Evolutionary conservation across 2,888 invertebrate species (phyloP).

Genomic region (Tenthredo mesomela): DNA sequence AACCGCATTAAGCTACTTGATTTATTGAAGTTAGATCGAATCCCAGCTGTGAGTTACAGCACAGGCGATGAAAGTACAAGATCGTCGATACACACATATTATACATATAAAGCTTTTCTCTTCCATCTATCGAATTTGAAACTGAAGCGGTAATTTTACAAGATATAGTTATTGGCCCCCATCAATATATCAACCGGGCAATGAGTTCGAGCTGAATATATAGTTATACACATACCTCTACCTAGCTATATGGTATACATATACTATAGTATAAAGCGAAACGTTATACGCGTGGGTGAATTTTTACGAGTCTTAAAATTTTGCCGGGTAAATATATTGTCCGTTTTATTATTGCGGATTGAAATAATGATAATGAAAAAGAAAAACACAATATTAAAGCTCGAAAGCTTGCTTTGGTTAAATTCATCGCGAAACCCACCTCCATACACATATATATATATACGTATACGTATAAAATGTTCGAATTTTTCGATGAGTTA

Average conservation of each 20-base stretch:
- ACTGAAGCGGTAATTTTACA: slow-evolving; percentile 56
- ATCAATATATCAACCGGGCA: slow-evolving; percentile 66
- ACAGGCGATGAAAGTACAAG: neutral
- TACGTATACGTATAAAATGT: neutral
- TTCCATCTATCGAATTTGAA: slow-evolving; percentile 32
- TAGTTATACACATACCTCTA: neutral
- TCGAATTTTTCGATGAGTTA: slow-evolving; percentile 50
- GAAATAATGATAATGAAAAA: neutral
- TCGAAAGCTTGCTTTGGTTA: neutral
- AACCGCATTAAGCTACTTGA: neutral
- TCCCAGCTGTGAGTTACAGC: slow-evolving; percentile 14
- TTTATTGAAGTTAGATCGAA: neutral
- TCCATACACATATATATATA: neutral
- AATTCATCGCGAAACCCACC: neutral
- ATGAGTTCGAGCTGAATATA: slow-evolving; percentile 60
- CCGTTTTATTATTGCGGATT: neutral
- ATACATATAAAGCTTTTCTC: neutral
- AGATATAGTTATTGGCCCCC: slow-evolving; percentile 65
- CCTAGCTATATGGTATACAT: neutral
- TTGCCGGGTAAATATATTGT: slow-evolving; percentile 23
- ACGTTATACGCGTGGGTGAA: slow-evolving; percentile 48
- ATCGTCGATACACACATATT: neutral
- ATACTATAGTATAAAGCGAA: neutral
- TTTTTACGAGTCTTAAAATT: slow-evolving; percentile 32
- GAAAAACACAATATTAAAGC: neutral